Evolutionary conservation across 2,888 invertebrate genomes (phyloP), one percentile per base, ranked within the genome.

Genomic region (Xestoiulus laeticollis): DNA sequence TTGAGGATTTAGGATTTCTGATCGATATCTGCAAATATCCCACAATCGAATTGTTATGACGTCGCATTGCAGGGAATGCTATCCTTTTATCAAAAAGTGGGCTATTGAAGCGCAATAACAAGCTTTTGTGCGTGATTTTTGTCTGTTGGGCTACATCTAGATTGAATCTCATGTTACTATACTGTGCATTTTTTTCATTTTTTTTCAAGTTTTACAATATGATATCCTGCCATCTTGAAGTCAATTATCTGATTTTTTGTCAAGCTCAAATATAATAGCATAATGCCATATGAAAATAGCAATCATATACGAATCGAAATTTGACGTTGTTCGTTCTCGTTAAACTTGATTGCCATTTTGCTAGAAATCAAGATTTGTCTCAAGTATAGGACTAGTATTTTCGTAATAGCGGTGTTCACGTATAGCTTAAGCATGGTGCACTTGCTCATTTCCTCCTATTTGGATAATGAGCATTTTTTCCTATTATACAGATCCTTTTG

Each of bases 61-160:
- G 78, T 78, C 78, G 30, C 22, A 30, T 30, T 78, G 78, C 78
- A 78, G 22, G 26, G 30, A 30, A 78, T 22, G 30, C 78, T 22
- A 78, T 78, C 78, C 14, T 78, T 78, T 78, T 30, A 78, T 78
- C 78, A 30, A 78, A 78, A 78, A 78, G n/a, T 78, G 30, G 78
- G 1, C 26, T 14, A 14, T 78, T 78, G 78, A 78, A 78, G 78
- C 78, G 78, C 14, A 78, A 78, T 30, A 30, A 78, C 14, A 30
- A 78, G 78, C 78, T 30, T 78, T 78, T 78, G 30, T 22, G 78
- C 30, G 78, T 30, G 78, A 78, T 78, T 78, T n/a, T 78, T 30
- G 78, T 12, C 30, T 30, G 78, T 78, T 5, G 78, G 78, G 30
- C 59, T n/a, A 59, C 0, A 22, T 22, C 8, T 59, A 6, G n/a